These are phyloP conservation scores for Himalopsyche tibetana DNA, from an alignment of 2,888 invertebrate genomes.

Conservation along the genomic window DNA sequence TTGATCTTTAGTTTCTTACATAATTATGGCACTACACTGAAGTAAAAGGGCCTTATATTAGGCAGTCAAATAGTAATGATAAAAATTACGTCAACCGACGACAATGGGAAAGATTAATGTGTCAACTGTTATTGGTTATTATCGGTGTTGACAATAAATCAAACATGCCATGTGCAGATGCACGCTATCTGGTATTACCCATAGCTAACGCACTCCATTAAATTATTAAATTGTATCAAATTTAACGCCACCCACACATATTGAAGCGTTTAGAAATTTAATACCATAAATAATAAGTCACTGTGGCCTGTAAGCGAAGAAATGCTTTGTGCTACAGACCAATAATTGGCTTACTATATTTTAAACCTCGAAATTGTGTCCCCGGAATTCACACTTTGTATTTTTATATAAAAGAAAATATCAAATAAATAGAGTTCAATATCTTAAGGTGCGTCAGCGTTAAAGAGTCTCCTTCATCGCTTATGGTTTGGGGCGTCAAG, in stretches of 20 bases:
- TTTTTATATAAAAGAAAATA: too few relatives aligned
- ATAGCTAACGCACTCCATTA: not conserved
- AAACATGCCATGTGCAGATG: not conserved
- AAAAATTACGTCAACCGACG: not conserved
- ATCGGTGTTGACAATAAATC: conserved; percentile 16
- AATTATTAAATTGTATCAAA: conserved; percentile 13
- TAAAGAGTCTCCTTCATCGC: too few relatives aligned
- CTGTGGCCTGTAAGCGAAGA: not conserved
- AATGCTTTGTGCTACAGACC: not conserved
- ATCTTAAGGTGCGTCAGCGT: too few relatives aligned
- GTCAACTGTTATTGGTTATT: conserved; percentile 21
- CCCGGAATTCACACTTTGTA: too few relatives aligned
- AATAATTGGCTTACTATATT: not conserved
- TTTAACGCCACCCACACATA: not conserved
- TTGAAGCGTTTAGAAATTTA: not conserved
- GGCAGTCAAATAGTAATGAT: not conserved
- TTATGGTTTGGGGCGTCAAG: too few relatives aligned
- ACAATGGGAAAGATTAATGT: not conserved
- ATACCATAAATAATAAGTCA: too few relatives aligned
- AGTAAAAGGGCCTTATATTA: not conserved
- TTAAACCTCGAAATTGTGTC: too few relatives aligned
- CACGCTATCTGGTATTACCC: not conserved
- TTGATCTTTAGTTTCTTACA: too few relatives aligned
- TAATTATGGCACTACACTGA: too few relatives aligned
- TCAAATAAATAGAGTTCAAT: too few relatives aligned